Evolutionary conservation across 2,888 invertebrate species (phyloP), one percentile per base, ranked within the genome.

Genomic region (Ennomos quercinarius): DNA sequence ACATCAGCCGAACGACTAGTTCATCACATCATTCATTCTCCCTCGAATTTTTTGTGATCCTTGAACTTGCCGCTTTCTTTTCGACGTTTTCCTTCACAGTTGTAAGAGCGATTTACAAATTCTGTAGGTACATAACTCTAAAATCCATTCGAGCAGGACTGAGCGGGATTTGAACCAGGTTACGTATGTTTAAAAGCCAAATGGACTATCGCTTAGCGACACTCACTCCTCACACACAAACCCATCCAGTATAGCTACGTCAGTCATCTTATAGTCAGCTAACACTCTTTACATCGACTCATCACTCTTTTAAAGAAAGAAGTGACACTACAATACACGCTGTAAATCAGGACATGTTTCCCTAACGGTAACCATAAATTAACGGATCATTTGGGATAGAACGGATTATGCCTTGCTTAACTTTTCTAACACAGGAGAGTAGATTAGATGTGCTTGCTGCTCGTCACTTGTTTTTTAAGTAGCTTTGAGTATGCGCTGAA

Each of bases 331-430:
- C 44, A 56, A 40, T 50, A 61, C 58, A 61, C 38, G 49, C 49
- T 66, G 83, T 84, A 84, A 83, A 83, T 83, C 82, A 82, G 74
- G 63, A 69, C 69, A 73, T 70, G 66, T 72, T 77, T 71, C 17
- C 70, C 65, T 66, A 68, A 61, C 49, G 72, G 55, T 73, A 55
- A 59, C 80, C 79, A 82, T 74, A 71, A 72, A 73, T 73, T 67
- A 64, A 37, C 46, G 56, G 70, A 73, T 75, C 72, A 74, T 36
- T 41, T 42, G 45, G 72, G 69, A 72, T 72, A 67, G 66, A 65
- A 61, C 63, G n/a, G 57, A 59, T 57, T 61, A 62, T 41, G 67
- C 67, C 66, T 67, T 59, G 57, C 64, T 64, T 65, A 57, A 53
- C 56, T 51, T 52, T 45, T 50, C 5, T 36, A 44, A 47, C 35